A percentile compares a stretch with the other conserved stretches of the same genome.
phyloP scores from a whole-genome alignment of 2,113 vertebrate species.

The Brachyistius frenatus region DNA sequence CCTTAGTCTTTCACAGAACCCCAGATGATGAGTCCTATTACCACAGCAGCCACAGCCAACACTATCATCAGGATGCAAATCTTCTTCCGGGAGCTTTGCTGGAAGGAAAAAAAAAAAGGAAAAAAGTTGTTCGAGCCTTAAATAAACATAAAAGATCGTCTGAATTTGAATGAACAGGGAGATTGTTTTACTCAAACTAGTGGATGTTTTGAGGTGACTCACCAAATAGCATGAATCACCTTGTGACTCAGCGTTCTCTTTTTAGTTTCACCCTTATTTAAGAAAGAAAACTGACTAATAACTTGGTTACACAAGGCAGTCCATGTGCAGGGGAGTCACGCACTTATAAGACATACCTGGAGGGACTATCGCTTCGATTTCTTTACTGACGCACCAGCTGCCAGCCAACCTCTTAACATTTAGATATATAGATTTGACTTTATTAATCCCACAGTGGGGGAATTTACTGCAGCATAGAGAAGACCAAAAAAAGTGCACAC shows the following conservation, averaged over 20 bases:
- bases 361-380: not conserved
- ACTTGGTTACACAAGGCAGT: not conserved
- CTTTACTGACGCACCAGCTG: not conserved
- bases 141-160: not conserved
- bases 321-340: not conserved
- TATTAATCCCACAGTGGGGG: not conserved
- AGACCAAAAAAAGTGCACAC: no score
- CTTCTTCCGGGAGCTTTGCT: conserved; percentile 95
- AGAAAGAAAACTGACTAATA: conserved; percentile 8
- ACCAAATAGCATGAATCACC: conserved; percentile 16
- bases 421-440: not conserved
- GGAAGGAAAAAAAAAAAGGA: conserved; percentile 48
- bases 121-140: not conserved
- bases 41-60: conserved; percentile 79
- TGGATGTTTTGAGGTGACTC: conserved; percentile 10
- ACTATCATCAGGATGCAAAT: conserved; percentile 91
- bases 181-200: no score
- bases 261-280: not conserved
- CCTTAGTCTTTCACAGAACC: conserved; percentile 28
- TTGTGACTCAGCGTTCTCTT: conserved; percentile 1
- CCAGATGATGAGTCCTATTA: conserved; percentile 90
- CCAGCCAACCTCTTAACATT: not conserved
- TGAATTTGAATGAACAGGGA: not conserved
- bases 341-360: not conserved
- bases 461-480: no score